Evolutionary conservation across 2,113 vertebrate genomes (phyloP).

Genomic region (Ia io): DNA sequence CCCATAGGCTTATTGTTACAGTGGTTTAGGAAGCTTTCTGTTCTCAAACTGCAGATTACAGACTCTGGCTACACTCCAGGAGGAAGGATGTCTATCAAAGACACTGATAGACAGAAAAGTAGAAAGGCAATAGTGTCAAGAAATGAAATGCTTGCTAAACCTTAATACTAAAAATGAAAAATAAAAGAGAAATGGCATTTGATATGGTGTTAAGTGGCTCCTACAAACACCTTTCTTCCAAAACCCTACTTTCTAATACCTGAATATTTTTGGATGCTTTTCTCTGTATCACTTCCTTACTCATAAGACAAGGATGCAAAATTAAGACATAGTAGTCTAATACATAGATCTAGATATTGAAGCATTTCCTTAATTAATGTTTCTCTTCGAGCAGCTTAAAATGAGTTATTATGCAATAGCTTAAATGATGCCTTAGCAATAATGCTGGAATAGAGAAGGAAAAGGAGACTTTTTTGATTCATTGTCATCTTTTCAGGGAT

Average conservation of each 20-base stretch:
- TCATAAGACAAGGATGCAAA: not conserved
- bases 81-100: not conserved
- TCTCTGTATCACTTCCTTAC: not conserved
- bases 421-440: not conserved
- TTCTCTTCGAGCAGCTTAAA: constrained; percentile 5
- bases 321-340: not conserved
- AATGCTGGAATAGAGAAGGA: not conserved
- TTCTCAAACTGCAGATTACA: not conserved
- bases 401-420: not conserved
- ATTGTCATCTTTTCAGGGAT: constrained; percentile 13
- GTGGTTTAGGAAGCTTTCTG: not conserved
- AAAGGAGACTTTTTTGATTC: constrained; percentile 4
- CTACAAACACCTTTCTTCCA: not conserved
- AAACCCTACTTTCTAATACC: not conserved
- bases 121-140: not conserved
- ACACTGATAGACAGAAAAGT: not conserved
- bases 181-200: not conserved
- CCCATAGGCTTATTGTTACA: not conserved
- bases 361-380: constrained; percentile 30
- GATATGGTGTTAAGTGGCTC: not conserved
- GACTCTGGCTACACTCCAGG: too few relatives aligned
- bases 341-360: not conserved
- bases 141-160: not conserved
- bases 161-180: not conserved
- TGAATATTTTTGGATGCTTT: not conserved